Conservation (phyloP, 2,797 vertebrate species). For the Molossus alvarezi region DNA sequence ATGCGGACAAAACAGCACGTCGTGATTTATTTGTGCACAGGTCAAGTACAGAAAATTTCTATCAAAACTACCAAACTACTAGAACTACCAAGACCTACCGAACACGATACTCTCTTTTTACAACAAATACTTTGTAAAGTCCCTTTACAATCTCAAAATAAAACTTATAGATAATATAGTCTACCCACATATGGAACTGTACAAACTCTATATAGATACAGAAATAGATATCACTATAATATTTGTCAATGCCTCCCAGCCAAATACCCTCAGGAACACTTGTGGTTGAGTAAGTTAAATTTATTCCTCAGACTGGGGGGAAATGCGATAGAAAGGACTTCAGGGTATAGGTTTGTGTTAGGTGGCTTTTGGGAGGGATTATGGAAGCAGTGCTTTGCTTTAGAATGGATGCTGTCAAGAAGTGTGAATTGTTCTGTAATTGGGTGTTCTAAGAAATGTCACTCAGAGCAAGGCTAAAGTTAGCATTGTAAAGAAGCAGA, state of each 20-base stretch:
- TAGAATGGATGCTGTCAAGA: neutral
- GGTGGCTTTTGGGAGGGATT: neutral
- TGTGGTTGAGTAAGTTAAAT: neutral
- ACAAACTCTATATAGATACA: neutral
- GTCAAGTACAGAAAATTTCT: slow-evolving; percentile 41
- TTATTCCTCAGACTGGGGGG: neutral
- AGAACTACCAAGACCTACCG: neutral
- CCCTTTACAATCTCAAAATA: slow-evolving; percentile 14
- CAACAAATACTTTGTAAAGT: neutral
- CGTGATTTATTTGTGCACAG: neutral
- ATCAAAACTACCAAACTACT: neutral
- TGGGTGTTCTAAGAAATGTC: neutral
- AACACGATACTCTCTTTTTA: neutral
- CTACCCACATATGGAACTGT: neutral
- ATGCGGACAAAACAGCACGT: neutral
- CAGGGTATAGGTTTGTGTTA: neutral
- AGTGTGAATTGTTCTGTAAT: neutral
- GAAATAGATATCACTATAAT: neutral
- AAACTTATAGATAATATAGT: slow-evolving; percentile 21
- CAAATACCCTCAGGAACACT: neutral
- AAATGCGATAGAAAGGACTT: neutral
- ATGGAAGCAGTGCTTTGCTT: neutral
- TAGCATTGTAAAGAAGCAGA: neutral
- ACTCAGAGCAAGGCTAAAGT: neutral
- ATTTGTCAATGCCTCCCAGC: neutral